Percentiles rank a stretch among this genome's conserved stretches.
phyloP scores from a whole-genome alignment of 2,888 invertebrate genomes.

The Parnassius smintheus region DNA sequence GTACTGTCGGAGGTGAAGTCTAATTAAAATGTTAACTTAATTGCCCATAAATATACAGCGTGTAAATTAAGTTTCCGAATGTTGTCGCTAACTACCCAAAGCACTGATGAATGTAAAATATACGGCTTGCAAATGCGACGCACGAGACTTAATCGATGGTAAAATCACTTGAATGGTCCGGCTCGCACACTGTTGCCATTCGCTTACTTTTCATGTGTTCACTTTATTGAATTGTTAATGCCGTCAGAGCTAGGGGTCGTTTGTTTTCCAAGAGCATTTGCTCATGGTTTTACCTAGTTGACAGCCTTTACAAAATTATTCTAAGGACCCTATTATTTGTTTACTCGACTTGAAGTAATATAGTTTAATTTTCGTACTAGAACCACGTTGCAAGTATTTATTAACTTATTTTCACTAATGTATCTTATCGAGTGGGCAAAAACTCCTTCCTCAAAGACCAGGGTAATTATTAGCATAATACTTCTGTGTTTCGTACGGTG shows the following conservation, averaged over 20 bases:
- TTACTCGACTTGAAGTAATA: too few species aligned
- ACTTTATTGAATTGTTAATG: constrained; percentile 23
- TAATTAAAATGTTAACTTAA: background rate
- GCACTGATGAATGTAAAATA: constrained; percentile 3
- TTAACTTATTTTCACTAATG: too few species aligned
- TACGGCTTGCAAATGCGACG: constrained; percentile 31
- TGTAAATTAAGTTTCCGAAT: background rate
- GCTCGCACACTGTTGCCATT: constrained; percentile 6
- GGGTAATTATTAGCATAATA: too few species aligned
- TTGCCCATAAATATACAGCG: background rate
- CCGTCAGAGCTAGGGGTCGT: constrained; percentile 2
- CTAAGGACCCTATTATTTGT: background rate
- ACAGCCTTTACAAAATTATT: background rate
- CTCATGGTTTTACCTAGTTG: background rate
- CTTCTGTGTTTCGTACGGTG: too few species aligned
- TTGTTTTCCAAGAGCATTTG: constrained; percentile 11
- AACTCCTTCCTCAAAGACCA: too few species aligned
- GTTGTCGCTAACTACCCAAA: constrained; percentile 6
- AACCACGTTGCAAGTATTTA: too few species aligned
- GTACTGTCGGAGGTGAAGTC: background rate
- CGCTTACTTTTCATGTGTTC: constrained; percentile 22
- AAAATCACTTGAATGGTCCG: constrained; percentile 19
- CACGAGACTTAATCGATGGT: constrained; percentile 29
- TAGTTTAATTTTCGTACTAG: too few species aligned
- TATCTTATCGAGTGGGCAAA: too few species aligned